Percentiles rank a stretch among this genome's conserved stretches.
Conservation (phyloP, 2,113 vertebrate species). For the Actenoides lindsayi region DNA sequence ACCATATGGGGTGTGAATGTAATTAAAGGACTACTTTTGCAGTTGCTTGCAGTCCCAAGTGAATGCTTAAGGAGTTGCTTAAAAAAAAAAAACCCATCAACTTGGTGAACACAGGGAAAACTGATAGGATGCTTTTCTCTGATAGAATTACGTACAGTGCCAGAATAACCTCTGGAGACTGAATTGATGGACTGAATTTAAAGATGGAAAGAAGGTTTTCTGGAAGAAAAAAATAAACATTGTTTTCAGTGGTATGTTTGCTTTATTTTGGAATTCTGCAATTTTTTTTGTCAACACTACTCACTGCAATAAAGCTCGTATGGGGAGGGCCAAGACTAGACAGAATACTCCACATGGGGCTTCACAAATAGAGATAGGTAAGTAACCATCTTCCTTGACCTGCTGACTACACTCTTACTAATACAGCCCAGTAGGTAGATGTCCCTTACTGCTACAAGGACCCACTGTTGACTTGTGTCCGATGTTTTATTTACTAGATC, state of each 20-base stretch:
- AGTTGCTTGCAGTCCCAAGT: background rate
- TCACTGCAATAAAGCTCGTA: background rate
- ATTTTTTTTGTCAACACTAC: background rate
- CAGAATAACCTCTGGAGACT: background rate
- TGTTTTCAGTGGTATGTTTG: background rate
- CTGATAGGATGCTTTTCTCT: background rate
- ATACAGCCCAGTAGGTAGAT: background rate
- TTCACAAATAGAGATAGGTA: background rate
- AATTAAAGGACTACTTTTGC: background rate
- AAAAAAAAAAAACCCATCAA: background rate
- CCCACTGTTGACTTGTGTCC: background rate
- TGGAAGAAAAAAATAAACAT: background rate
- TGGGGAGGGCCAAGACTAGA: background rate
- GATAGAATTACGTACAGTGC: background rate
- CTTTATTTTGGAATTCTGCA: background rate
- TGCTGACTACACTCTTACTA: background rate
- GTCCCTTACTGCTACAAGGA: background rate
- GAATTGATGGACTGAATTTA: background rate
- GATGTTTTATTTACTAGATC: background rate
- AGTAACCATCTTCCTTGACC: background rate
- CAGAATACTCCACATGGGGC: fast-evolving
- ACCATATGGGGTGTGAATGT: background rate
- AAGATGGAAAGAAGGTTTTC: background rate
- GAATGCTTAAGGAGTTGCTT: background rate
- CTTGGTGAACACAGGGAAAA: background rate